These are phyloP conservation scores for Glomeris marginata DNA, from an alignment of 2,888 invertebrate species.

Conservation along the genomic window DNA sequence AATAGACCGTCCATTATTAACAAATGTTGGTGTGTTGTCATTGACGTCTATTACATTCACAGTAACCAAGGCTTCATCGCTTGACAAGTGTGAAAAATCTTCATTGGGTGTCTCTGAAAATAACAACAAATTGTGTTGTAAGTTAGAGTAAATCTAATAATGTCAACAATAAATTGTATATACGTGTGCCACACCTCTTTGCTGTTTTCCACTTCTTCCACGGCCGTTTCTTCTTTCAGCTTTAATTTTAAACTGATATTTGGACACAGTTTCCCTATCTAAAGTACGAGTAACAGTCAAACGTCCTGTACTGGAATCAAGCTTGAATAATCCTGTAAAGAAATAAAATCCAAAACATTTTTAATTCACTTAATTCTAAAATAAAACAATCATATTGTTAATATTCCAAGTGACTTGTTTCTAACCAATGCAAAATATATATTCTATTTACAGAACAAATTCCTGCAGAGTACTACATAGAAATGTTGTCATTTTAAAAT, in stretches of 20 bases:
- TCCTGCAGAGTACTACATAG: too few relatives aligned
- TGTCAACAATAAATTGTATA: too few relatives aligned
- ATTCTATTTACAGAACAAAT: too few relatives aligned
- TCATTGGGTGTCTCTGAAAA: neutral
- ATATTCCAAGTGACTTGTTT: too few relatives aligned
- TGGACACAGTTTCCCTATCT: slow-evolving; percentile 53
- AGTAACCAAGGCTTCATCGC: slow-evolving; percentile 63
- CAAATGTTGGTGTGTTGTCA: slow-evolving; percentile 65
- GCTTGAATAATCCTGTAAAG: slow-evolving; percentile 44
- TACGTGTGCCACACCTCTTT: too few relatives aligned
- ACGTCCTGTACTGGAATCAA: slow-evolving; percentile 60
- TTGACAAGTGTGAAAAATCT: slow-evolving; percentile 8
- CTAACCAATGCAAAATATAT: too few relatives aligned
- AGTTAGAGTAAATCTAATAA: too few relatives aligned
- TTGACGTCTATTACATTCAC: slow-evolving; percentile 64
- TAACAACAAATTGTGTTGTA: too few relatives aligned
- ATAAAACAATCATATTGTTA: too few relatives aligned
- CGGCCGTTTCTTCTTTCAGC: slow-evolving; percentile 12
- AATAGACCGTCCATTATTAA: slow-evolving; percentile 55
- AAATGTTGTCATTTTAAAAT: too few relatives aligned
- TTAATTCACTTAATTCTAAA: neutral
- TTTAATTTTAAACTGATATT: slow-evolving; percentile 40
- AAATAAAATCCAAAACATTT: slow-evolving; percentile 2
- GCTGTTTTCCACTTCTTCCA: slow-evolving; percentile 1
- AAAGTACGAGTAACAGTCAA: slow-evolving; percentile 55